phyloP scores from a whole-genome alignment of 2,113 vertebrate species.

The Chinchilla lanigera region DNA sequence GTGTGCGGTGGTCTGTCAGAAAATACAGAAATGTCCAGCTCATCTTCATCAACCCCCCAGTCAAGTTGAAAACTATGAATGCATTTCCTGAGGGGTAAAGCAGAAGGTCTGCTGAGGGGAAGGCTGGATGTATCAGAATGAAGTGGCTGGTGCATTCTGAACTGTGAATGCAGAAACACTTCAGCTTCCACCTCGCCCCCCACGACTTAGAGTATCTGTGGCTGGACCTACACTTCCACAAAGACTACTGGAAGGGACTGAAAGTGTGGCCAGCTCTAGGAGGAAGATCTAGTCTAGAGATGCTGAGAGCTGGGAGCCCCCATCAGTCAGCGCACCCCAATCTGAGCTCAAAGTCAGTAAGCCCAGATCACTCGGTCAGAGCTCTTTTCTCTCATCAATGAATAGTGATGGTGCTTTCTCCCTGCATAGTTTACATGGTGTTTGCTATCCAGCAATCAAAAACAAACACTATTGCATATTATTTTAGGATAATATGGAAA shows the following conservation, averaged over 20 bases:
- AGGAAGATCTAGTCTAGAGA: background rate
- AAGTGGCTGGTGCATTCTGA: background rate
- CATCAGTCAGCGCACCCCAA: background rate
- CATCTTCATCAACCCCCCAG: background rate
- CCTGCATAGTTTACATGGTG: background rate
- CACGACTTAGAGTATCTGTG: background rate
- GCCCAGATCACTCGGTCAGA: background rate
- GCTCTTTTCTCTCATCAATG: background rate
- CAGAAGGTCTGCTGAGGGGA: background rate
- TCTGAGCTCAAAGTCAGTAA: background rate
- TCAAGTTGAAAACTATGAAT: background rate
- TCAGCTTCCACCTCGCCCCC: no score
- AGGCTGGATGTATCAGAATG: background rate
- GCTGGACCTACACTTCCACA: background rate
- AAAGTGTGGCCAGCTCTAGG: background rate
- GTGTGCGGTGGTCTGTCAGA: background rate
- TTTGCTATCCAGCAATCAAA: background rate
- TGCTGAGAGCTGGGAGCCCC: background rate
- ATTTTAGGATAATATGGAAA: background rate
- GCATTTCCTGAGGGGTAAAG: background rate
- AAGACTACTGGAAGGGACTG: background rate
- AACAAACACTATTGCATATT: background rate
- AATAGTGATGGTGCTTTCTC: background rate
- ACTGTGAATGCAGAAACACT: background rate
- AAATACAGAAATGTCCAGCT: background rate